These are phyloP conservation scores for Drosophila miranda DNA, from an alignment of 1,140 invertebrate genomes.

Conservation along the genomic window DNA sequence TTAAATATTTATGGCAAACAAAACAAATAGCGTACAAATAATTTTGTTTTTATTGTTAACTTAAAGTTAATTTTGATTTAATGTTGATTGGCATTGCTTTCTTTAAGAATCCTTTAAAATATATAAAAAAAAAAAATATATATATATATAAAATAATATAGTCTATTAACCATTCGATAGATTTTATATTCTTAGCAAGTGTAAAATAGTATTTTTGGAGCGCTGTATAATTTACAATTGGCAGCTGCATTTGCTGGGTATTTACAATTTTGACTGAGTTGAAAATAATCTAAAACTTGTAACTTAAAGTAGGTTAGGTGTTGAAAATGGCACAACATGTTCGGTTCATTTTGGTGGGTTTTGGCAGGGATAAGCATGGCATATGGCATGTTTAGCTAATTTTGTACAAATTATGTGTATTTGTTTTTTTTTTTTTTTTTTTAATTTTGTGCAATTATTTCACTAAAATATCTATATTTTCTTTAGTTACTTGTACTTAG, in stretches of 20 bases:
- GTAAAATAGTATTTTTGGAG: constrained; percentile 32
- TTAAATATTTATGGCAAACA: constrained; percentile 62
- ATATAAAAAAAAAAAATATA: too few relatives aligned
- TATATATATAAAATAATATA: constrained; percentile 61
- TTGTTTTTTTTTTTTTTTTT: neutral
- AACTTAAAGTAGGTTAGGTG: constrained; percentile 34
- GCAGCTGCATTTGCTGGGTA: constrained; percentile 50
- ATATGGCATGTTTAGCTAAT: constrained; percentile 37
- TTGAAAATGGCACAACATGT: constrained; percentile 66
- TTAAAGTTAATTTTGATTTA: constrained; percentile 77
- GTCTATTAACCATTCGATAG: constrained; percentile 31
- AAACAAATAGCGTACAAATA: constrained; percentile 59
- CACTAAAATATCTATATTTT: constrained; percentile 23
- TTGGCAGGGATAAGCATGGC: constrained; percentile 30
- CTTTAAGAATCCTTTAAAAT: constrained; percentile 65
- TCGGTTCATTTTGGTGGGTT: constrained; percentile 45
- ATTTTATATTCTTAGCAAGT: constrained; percentile 5
- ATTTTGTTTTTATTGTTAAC: constrained; percentile 51
- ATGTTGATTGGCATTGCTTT: constrained; percentile 62
- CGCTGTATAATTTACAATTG: constrained; percentile 70
- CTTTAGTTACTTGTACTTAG: constrained; percentile 68
- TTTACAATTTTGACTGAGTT: constrained; percentile 53
- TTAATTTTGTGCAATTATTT: constrained; percentile 62
- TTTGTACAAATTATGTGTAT: constrained; percentile 60
- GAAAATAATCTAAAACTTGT: constrained; percentile 13